phyloP scores from a whole-genome alignment of 2,113 vertebrate genomes.

The Nibea albiflora region DNA sequence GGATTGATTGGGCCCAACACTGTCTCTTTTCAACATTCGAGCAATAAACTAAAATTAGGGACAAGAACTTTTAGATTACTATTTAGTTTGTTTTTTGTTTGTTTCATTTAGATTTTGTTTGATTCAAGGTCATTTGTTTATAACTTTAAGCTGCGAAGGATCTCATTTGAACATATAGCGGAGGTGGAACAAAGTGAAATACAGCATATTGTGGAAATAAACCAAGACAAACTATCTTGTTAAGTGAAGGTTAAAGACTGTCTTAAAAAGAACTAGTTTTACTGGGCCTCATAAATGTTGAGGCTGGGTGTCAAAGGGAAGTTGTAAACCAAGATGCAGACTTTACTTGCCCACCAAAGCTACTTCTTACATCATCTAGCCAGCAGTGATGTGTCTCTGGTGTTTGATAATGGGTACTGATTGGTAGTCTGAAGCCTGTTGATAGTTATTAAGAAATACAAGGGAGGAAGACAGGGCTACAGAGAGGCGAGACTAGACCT shows the following conservation, averaged over 20 bases:
- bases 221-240: background rate
- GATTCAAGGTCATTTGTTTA: background rate
- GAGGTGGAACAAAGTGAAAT: background rate
- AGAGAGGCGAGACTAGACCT: background rate
- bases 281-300: background rate
- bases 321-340: background rate
- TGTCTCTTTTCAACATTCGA: background rate
- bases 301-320: background rate
- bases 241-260: background rate
- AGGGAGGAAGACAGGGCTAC: too few species aligned
- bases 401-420: background rate
- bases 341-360: constrained; percentile 3
- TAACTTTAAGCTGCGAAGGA: background rate
- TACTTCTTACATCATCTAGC: constrained; percentile 13
- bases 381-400: constrained; percentile 13
- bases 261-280: background rate
- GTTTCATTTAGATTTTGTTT: background rate
- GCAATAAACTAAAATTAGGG: background rate
- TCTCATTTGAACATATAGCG: background rate
- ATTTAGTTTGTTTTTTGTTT: too few species aligned
- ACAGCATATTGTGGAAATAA: background rate
- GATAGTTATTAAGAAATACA: background rate
- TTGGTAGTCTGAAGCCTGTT: constrained; percentile 10
- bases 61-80: background rate
- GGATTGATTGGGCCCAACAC: background rate